These are phyloP conservation scores for Acanthurus tractus DNA, from an alignment of 2,797 vertebrate genomes.

Conservation along the genomic window DNA sequence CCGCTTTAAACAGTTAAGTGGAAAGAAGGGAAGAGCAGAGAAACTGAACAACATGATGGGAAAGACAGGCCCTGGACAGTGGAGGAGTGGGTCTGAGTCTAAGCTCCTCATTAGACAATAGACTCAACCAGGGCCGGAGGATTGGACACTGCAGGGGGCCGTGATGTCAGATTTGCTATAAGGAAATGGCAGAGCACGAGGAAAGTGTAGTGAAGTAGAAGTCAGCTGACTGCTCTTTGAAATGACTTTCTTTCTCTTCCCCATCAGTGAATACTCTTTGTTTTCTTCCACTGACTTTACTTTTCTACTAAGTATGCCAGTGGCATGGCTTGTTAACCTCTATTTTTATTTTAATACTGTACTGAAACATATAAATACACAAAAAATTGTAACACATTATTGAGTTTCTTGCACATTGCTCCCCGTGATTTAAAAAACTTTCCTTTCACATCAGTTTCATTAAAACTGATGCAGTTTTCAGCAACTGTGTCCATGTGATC, in stretches of 20 bases:
- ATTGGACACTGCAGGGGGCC: conserved; percentile 64
- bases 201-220: conserved; percentile 65
- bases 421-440: background rate
- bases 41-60: conserved; percentile 49
- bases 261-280: conserved; percentile 24
- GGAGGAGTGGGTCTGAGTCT: conserved; percentile 62
- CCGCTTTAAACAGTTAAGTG: conserved; percentile 52
- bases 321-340: background rate
- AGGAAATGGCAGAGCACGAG: conserved; percentile 55
- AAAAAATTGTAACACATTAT: background rate
- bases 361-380: background rate
- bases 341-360: background rate
- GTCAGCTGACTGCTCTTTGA: conserved; percentile 67
- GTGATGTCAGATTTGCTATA: conserved; percentile 65
- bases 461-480: background rate
- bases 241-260: conserved; percentile 30
- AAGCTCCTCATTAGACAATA: conserved; percentile 73
- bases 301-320: background rate
- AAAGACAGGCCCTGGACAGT: conserved; percentile 62
- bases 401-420: background rate
- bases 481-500: background rate
- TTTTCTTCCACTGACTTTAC: background rate
- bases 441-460: background rate
- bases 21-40: conserved; percentile 38
- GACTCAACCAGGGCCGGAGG: conserved; percentile 64